Percentiles rank a stretch among this genome's conserved stretches.
These are phyloP conservation scores for Caenorhabditis sinica DNA, from an alignment of 2,888 invertebrate species.

Conservation along the genomic window DNA sequence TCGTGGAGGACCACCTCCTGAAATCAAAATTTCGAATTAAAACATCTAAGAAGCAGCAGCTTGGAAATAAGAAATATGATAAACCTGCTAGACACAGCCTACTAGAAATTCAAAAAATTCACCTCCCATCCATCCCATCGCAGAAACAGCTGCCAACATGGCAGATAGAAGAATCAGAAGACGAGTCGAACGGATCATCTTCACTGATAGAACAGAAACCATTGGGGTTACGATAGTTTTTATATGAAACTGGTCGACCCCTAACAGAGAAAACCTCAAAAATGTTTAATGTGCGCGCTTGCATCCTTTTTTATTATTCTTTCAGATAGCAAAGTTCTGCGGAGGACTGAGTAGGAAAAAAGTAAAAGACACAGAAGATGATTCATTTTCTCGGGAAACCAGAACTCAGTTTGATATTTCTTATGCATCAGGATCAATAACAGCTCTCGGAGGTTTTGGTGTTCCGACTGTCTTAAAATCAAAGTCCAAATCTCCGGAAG, in stretches of 20 bases:
- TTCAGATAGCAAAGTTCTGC: conserved; percentile 18
- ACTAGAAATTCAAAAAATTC: not conserved
- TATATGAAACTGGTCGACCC: conserved; percentile 16
- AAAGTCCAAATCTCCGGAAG: conserved; percentile 29
- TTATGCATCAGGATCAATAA: conserved; percentile 50
- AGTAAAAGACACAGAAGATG: not conserved
- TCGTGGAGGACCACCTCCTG: not conserved
- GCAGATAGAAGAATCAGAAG: conserved; percentile 39
- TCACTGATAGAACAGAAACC: conserved; percentile 9
- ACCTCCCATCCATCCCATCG: conserved; percentile 43
- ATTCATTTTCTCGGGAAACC: conserved; percentile 26
- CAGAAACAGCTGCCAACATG: conserved; percentile 3
- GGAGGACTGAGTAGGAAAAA: not conserved
- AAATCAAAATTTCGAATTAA: not conserved
- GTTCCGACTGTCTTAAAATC: conserved; percentile 33
- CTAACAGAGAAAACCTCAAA: not conserved
- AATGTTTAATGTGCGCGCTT: conserved; percentile 17
- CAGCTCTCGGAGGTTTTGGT: conserved; percentile 44
- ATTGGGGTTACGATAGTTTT: conserved; percentile 20
- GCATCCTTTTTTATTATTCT: conserved; percentile 30
- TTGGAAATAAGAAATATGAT: no score
- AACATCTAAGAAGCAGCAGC: no score
- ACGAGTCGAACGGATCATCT: conserved; percentile 33
- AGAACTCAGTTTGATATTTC: not conserved
- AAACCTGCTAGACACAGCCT: not conserved